phyloP scores from a whole-genome alignment of 2,113 vertebrate species.

The Tricholaema leucomelas region DNA sequence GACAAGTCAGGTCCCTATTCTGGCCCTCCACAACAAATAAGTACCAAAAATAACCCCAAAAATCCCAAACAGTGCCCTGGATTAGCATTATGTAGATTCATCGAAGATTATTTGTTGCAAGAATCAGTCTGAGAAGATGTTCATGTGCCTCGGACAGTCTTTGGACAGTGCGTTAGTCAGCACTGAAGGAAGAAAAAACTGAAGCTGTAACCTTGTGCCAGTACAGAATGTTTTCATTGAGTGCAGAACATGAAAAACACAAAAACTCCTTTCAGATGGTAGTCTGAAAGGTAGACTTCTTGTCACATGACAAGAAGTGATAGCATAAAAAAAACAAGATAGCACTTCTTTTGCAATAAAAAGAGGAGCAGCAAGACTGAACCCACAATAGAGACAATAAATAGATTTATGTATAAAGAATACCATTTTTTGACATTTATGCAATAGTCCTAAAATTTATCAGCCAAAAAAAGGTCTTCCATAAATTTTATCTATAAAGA shows the following conservation, averaged over 20 bases:
- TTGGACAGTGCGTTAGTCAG: neutral
- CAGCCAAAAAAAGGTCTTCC: neutral
- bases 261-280: neutral
- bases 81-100: neutral
- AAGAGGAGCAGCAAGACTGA: neutral
- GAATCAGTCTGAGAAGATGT: neutral
- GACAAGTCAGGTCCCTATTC: no score
- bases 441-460: neutral
- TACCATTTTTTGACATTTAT: neutral
- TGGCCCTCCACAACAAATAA: neutral
- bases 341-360: rapidly evolving
- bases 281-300: no score
- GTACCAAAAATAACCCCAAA: neutral
- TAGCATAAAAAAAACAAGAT: neutral
- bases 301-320: neutral
- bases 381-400: neutral
- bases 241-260: neutral
- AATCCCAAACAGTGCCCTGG: neutral
- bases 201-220: neutral
- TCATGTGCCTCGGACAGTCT: neutral
- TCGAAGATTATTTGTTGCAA: neutral
- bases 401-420: neutral
- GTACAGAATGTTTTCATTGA: neutral
- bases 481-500: constrained; percentile 26
- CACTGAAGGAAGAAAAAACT: neutral